These are phyloP conservation scores for Cancer borealis DNA, from an alignment of 2,888 invertebrate species.

Conservation along the genomic window DNA sequence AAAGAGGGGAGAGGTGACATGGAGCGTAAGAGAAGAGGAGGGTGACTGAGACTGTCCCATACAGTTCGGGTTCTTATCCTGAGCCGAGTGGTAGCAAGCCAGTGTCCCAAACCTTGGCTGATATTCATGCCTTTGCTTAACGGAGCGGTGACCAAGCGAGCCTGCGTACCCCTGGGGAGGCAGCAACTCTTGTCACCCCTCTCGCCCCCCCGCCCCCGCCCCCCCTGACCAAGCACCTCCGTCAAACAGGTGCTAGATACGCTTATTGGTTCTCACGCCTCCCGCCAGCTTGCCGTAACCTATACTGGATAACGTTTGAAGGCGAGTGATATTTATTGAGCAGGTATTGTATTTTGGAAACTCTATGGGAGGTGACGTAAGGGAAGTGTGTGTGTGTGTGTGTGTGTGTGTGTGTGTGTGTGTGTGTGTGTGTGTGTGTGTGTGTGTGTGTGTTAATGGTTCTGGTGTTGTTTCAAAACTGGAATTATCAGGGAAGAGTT, in stretches of 20 bases:
- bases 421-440: constrained; percentile 28
- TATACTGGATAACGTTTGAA: background rate
- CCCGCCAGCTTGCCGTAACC: background rate
- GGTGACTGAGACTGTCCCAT: background rate
- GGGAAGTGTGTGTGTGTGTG: constrained; percentile 34
- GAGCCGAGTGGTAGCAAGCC: background rate
- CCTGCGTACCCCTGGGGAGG: background rate
- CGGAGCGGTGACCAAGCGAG: background rate
- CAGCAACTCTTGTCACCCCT: background rate
- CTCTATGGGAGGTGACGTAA: too few species aligned
- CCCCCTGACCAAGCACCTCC: background rate
- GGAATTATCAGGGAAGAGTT: background rate
- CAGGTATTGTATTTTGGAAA: background rate
- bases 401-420: constrained; percentile 33
- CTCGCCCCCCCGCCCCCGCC: too few species aligned
- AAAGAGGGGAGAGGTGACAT: background rate
- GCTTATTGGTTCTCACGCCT: background rate
- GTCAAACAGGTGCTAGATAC: background rate
- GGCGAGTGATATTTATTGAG: background rate
- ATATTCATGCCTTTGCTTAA: background rate
- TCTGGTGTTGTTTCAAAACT: background rate
- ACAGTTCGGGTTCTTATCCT: background rate
- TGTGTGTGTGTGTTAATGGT: constrained; percentile 2
- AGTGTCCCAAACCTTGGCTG: background rate
- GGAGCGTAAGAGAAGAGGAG: background rate